A percentile compares a stretch with the other conserved stretches of the same genome.
Conservation (phyloP, 2,113 vertebrate genomes). For the Psilopsiagon aurifrons region DNA sequence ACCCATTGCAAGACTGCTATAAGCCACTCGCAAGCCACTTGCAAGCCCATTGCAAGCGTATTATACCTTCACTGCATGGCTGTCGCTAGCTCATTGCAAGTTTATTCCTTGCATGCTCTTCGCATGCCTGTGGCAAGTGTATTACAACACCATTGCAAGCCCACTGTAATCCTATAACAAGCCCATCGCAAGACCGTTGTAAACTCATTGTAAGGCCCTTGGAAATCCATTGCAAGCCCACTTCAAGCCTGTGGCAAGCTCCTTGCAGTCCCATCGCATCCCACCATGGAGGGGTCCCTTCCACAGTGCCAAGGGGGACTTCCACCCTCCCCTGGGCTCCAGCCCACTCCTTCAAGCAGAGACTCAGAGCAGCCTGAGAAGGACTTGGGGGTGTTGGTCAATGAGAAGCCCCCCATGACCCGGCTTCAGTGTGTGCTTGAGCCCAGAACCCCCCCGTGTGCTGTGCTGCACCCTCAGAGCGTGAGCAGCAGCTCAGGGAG, state of each 20-base stretch:
- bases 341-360: not conserved
- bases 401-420: not conserved
- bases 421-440: not conserved
- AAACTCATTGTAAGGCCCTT: fast-evolving
- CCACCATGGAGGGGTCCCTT: not conserved
- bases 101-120: fast-evolving
- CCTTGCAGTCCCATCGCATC: fast-evolving
- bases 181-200: not conserved
- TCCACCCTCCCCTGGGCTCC: not conserved
- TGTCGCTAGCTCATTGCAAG: fast-evolving
- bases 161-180: not conserved
- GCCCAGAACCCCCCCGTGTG: not conserved
- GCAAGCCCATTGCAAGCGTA: fast-evolving
- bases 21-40: not conserved
- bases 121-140: not conserved
- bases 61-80: fast-evolving
- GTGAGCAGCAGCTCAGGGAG: not conserved
- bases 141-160: not conserved
- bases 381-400: not conserved
- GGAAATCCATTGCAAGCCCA: fast-evolving
- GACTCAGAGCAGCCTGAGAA: not conserved
- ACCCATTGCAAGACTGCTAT: fast-evolving
- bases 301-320: fast-evolving
- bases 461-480: not conserved
- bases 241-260: not conserved